Percentiles rank a stretch among this genome's conserved stretches.
These are phyloP conservation scores for Pilophorus perplexus DNA, from an alignment of 2,888 invertebrate genomes.

Conservation along the genomic window DNA sequence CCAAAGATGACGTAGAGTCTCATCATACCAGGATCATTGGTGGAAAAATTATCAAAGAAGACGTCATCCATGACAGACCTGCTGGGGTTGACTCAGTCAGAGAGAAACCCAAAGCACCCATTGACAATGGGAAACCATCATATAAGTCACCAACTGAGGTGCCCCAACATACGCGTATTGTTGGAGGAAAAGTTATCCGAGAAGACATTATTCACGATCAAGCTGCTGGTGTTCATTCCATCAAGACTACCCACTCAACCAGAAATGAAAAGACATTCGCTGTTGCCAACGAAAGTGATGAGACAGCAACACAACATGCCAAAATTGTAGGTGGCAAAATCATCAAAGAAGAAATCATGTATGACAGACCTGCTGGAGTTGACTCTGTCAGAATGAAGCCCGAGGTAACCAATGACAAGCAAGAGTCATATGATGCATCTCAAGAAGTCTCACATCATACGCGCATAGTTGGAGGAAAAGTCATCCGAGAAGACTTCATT, in stretches of 20 bases:
- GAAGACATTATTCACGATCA: neutral
- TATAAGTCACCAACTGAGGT: neutral
- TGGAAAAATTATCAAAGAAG: conserved; percentile 22
- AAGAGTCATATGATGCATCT: neutral
- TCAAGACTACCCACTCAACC: neutral
- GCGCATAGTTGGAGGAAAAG: conserved; percentile 19
- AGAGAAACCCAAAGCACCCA: neutral
- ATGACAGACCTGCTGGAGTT: neutral
- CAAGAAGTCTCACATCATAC: neutral
- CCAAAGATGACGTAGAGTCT: no score
- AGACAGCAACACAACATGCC: neutral
- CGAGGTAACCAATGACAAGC: neutral
- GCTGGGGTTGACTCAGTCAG: neutral
- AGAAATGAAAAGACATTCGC: no score
- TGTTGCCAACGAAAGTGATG: neutral
- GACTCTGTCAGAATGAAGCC: neutral
- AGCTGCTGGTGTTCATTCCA: conserved; percentile 10
- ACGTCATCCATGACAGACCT: neutral
- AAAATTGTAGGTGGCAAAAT: conserved; percentile 9
- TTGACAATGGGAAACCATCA: neutral
- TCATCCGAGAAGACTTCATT: neutral
- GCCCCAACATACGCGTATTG: conserved; percentile 36
- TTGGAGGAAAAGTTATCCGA: conserved; percentile 45
- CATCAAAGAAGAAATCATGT: neutral
- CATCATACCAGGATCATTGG: conserved; percentile 14